A percentile compares a stretch with the other conserved stretches of the same genome.
Evolutionary conservation across 64 coral and sea anemone genomes (phyloP).

Genomic region (Acropora tenuis): DNA sequence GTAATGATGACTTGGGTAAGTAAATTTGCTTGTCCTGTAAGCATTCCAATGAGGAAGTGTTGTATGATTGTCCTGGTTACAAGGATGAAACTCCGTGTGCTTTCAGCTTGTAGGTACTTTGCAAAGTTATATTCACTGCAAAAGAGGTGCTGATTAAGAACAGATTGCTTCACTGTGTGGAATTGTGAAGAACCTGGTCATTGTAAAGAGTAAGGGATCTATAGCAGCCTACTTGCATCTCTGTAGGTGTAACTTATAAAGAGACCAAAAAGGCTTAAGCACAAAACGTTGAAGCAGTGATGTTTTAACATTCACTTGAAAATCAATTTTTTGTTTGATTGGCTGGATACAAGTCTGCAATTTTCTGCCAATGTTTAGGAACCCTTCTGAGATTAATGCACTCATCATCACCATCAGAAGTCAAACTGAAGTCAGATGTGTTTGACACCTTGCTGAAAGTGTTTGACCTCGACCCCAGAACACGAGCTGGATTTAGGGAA

Average conservation of each 20-base stretch:
- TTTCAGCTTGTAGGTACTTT: too few relatives aligned
- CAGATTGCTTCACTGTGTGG: neutral
- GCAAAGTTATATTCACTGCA: too few relatives aligned
- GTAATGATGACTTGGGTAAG: conserved; percentile 92
- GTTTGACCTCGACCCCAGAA: conserved; percentile 94
- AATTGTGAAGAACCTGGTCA: neutral
- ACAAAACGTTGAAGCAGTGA: too few relatives aligned
- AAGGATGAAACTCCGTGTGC: too few relatives aligned
- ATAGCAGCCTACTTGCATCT: too few relatives aligned
- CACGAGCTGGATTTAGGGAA: conserved; percentile 92
- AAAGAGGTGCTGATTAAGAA: neutral
- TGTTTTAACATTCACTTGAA: too few relatives aligned
- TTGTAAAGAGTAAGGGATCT: neutral
- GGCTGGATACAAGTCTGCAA: too few relatives aligned
- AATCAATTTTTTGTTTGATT: neutral
- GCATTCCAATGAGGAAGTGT: too few relatives aligned
- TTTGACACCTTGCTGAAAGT: conserved; percentile 85
- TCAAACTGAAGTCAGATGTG: conserved; percentile 84
- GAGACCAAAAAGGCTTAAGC: too few relatives aligned
- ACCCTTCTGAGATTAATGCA: conserved; percentile 90
- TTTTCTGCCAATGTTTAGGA: conserved; percentile 14
- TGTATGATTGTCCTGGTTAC: too few relatives aligned
- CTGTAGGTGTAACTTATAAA: too few relatives aligned
- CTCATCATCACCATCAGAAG: conserved; percentile 60
- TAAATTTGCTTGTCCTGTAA: too few relatives aligned